Conservation (phyloP, 30 jellyfish, hydroid and myxozoan genomes). For the Aurelia sp. region DNA sequence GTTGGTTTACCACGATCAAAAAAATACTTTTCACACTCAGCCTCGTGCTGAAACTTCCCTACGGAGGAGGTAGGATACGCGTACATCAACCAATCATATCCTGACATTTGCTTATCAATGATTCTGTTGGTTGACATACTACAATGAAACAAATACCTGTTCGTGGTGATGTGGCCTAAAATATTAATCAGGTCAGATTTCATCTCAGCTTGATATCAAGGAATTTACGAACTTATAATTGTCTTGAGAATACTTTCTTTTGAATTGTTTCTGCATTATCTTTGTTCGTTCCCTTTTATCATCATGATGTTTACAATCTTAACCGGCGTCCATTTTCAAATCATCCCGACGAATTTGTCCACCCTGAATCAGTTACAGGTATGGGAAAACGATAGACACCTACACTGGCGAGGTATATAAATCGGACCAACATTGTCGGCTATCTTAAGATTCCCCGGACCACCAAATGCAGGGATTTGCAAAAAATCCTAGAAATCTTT, state of each 20-base stretch:
- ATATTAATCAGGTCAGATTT: neutral
- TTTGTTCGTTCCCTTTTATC: neutral
- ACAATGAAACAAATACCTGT: neutral
- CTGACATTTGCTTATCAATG: neutral
- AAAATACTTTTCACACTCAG: no score
- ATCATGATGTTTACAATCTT: neutral
- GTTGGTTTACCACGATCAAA: neutral
- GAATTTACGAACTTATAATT: neutral
- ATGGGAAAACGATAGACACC: neutral
- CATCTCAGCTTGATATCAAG: neutral
- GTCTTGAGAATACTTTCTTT: neutral
- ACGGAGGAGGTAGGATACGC: no score
- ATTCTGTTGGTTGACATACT: neutral
- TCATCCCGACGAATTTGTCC: neutral
- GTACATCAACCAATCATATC: neutral
- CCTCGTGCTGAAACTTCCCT: no score
- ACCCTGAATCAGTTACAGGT: conserved; percentile 42
- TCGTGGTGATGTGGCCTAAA: neutral
- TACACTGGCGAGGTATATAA: no score
- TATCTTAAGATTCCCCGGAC: no score
- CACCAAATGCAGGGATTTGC: no score
- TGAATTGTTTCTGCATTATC: neutral
- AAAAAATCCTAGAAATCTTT: no score
- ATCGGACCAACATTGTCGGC: no score
- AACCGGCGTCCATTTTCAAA: conserved; percentile 32